Evolutionary conservation across 2,797 vertebrate species (phyloP).

Genomic region (Oceanodroma leucorhoa): DNA sequence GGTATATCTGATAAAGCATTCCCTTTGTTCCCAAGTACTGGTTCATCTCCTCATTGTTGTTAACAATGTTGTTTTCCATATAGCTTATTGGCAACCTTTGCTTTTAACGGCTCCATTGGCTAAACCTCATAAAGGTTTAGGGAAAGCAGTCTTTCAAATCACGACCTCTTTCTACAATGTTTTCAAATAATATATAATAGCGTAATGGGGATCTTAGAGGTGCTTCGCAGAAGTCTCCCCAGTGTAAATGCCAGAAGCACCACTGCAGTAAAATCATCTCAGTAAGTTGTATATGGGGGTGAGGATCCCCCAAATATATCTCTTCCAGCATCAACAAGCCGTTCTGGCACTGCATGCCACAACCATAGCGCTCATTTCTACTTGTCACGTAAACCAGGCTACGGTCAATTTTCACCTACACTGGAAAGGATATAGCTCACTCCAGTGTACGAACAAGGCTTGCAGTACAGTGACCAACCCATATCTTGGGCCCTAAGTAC

Average conservation of each 20-base stretch:
- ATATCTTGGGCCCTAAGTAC: rapidly evolving
- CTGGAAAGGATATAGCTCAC: background rate
- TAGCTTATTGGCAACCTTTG: background rate
- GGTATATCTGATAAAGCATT: background rate
- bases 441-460: rapidly evolving
- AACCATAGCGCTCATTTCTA: background rate
- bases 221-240: background rate
- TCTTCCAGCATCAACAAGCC: background rate
- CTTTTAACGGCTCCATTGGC: background rate
- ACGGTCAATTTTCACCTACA: rapidly evolving
- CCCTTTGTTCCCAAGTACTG: background rate
- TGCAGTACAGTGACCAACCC: background rate
- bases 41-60: background rate
- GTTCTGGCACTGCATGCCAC: background rate
- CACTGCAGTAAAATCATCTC: background rate
- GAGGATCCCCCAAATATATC: background rate
- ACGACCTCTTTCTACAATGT: background rate
- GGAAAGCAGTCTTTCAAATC: background rate
- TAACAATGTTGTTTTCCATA: background rate
- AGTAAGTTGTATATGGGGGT: background rate
- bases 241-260: background rate
- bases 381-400: background rate
- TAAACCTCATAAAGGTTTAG: background rate
- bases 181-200: background rate
- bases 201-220: background rate